These are phyloP conservation scores for Pipistrellus pipistrellus DNA, from an alignment of 2,797 vertebrate species.

Conservation along the genomic window DNA sequence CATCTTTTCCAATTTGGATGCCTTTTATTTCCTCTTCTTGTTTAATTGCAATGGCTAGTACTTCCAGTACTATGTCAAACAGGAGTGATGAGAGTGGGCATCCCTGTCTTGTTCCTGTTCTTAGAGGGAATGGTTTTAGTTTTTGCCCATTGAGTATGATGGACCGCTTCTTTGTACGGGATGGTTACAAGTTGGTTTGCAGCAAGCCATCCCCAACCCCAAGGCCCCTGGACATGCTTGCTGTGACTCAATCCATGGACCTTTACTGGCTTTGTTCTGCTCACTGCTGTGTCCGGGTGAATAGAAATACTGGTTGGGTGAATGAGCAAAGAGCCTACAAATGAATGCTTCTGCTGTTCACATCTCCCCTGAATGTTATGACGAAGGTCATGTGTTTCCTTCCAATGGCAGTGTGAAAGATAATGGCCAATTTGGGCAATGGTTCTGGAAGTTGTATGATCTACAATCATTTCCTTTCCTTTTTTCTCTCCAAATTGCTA, in stretches of 20 bases:
- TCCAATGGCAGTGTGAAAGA: rapidly evolving
- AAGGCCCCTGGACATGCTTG: rapidly evolving
- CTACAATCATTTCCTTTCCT: neutral
- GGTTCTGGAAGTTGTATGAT: neutral
- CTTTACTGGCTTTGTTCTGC: too few relatives aligned
- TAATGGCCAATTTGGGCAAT: neutral
- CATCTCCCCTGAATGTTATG: neutral
- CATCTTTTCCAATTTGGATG: too few relatives aligned
- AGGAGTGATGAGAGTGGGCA: too few relatives aligned
- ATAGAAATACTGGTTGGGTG: neutral
- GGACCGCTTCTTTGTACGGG: rapidly evolving
- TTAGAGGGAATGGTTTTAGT: too few relatives aligned
- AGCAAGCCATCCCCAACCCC: neutral
- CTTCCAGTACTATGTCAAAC: too few relatives aligned
- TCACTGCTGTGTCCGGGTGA: neutral
- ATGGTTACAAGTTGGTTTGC: neutral
- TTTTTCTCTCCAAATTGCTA: neutral
- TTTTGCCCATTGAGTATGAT: too few relatives aligned
- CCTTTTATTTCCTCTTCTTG: too few relatives aligned
- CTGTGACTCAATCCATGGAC: rapidly evolving
- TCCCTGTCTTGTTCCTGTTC: too few relatives aligned
- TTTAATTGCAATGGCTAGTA: too few relatives aligned
- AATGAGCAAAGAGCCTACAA: too few relatives aligned
- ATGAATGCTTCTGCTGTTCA: rapidly evolving
- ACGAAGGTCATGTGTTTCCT: rapidly evolving